Evolutionary conservation across 2,797 vertebrate species (phyloP).

Genomic region (Martes flavigula): DNA sequence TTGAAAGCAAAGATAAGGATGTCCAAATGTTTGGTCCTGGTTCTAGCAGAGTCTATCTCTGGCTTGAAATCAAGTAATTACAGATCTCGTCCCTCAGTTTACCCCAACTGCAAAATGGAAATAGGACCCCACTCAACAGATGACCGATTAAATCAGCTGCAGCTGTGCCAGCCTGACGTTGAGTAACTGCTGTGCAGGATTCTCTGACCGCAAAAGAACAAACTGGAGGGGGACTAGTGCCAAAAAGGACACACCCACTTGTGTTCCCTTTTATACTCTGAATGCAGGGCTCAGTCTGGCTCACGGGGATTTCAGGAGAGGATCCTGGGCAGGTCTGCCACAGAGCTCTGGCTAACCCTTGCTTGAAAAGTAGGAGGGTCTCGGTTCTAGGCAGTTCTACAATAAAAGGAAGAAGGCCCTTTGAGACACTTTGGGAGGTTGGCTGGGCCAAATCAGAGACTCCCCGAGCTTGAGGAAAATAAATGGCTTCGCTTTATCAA

Average conservation of each 20-base stretch:
- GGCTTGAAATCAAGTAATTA: conserved; percentile 30
- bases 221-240: background rate
- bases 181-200: conserved; percentile 37
- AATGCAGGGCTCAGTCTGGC: background rate
- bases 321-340: background rate
- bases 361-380: background rate
- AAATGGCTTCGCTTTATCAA: background rate
- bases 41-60: background rate
- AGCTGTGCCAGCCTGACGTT: background rate
- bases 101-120: conserved; percentile 36
- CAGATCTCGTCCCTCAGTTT: conserved; percentile 55
- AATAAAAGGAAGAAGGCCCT: background rate
- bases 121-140: background rate
- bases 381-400: background rate
- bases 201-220: conserved; percentile 16
- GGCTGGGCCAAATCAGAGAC: background rate
- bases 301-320: background rate
- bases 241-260: background rate
- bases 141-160: conserved; percentile 13
- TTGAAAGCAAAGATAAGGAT: background rate
- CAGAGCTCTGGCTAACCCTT: background rate
- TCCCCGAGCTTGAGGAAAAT: background rate
- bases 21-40: background rate
- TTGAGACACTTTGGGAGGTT: background rate
- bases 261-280: background rate